Conservation (phyloP, 1,140 invertebrate species). For the Amyelois transitella region DNA sequence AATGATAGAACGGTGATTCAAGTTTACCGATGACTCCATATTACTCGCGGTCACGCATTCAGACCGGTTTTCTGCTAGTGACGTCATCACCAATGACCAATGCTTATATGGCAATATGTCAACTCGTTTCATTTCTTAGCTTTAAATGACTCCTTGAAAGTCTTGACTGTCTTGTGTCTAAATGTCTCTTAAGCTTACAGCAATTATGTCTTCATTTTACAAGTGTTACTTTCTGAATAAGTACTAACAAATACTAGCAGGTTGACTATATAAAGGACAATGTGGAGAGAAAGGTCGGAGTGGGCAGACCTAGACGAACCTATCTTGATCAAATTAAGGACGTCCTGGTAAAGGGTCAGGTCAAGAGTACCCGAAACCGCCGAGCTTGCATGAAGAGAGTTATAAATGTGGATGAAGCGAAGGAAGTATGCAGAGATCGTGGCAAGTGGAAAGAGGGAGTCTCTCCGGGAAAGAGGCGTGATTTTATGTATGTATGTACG, state of each 20-base stretch:
- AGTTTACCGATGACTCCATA: conserved; percentile 43
- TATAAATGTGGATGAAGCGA: too few species aligned
- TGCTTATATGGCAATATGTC: conserved; percentile 26
- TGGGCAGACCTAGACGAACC: too few species aligned
- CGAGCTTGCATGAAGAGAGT: too few species aligned
- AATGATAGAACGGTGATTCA: conserved; percentile 32
- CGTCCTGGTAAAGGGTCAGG: too few species aligned
- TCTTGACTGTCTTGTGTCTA: neutral
- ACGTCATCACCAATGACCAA: conserved; percentile 39
- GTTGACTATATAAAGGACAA: neutral
- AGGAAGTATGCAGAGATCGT: too few species aligned
- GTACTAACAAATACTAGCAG: neutral
- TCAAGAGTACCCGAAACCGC: too few species aligned
- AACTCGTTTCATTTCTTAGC: neutral
- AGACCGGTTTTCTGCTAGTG: conserved; percentile 57
- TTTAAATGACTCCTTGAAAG: neutral
- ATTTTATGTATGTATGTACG: too few species aligned
- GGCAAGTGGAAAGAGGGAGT: too few species aligned
- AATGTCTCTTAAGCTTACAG: neutral
- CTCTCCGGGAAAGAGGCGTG: too few species aligned
- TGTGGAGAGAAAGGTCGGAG: too few species aligned
- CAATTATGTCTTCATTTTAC: neutral
- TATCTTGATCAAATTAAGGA: too few species aligned
- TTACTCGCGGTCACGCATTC: conserved; percentile 43
- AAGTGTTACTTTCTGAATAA: neutral